Base-by-base conservation (phyloP, 2,888 invertebrate genomes). In the Hirtodrosophila duncani region DNA sequence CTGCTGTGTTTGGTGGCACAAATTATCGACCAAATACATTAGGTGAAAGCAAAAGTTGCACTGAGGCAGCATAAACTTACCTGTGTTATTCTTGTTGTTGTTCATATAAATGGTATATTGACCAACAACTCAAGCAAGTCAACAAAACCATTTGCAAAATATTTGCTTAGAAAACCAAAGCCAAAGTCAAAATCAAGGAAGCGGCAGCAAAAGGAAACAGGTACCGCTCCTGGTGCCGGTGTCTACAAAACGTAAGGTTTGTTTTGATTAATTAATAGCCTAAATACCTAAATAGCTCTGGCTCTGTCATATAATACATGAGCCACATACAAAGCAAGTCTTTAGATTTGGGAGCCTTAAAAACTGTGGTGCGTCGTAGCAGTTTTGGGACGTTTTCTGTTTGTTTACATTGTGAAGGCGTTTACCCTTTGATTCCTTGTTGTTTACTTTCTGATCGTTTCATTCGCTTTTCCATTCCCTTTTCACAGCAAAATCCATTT, bases 11-110 rank as follows among this genome's bases (percentile, higher is more conserved):
- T 52, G 42, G 53, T 61, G 36, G 60, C 60, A 60, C 34, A 60
- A 46, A 57, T 69, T 74, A 74, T 74, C 74, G 78, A 80, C 67
- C 81, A 74, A 74, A 74, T 74, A 80, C 45, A 63, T 67, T n/a
- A n/a, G n/a, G n/a, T n/a, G n/a, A n/a, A 57, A 48, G 31, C 57
- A 41, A 39, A 42, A 30, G 52, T 49, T 41, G n/a, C n/a, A n/a
- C n/a, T 36, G 11, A 48, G n/a, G 1, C 6, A 31, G 24, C 57
- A 29, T 26, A 27, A 11, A 23, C 38, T 58, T 24, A 49, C 44
- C 13, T 38, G 18, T 36, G 33, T 45, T 41, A 30, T 31, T 36
- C 13, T 53, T 31, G 23, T 24, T 46, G 14, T 24, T 42, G 31
- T 39, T 65, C 31, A 44, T 44, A 34, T 69, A n/a, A n/a, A n/a